Evolutionary conservation across 1,140 invertebrate genomes (phyloP), one percentile per base, ranked within the genome.

Genomic region (Gonatopus flavifemur): DNA sequence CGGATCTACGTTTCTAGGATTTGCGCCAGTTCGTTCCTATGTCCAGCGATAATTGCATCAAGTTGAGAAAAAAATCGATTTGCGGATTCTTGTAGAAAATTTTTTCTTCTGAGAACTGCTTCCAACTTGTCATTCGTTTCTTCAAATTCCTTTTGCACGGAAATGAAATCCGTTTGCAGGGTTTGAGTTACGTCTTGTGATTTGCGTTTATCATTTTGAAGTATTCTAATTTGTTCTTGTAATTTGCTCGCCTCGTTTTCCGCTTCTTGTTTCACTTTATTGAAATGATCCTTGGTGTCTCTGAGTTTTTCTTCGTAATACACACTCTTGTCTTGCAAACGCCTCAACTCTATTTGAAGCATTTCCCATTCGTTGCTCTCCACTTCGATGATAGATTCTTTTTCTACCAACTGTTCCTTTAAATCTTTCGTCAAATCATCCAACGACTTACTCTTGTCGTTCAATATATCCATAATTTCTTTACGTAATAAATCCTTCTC

Each of bases 21-120:
- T 20, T 16, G 16, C 9, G 16, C 0, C n/a, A 54, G 12, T n/a
- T 51, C 24, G n/a, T 12, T 39, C 45, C 55, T 61, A 3, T 72
- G 58, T 3, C 62, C 46, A 1, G 51, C 49, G 7, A 72, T 33
- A n/a, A 57, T 50, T 20, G 57, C 19, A 43, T 57, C 63, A 19
- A 72, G 59, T 38, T 54, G n/a, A 3, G 19, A 16, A 18, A 74
- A 74, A 33, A 71, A 67, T 19, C n/a, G 4, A 48, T 63, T 57
- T 1, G 59, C 60, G 19, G 32, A 25, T 51, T 66, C 28, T 16
- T 71, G 42, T 13, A 66, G 8, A 28, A 54, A 57, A 10, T 5
- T n/a, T 22, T 59, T 57, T 13, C 49, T 66, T 47, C 58, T 56
- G 0, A 10, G 35, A 15, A 64, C 32, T 7, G 59, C 57, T 10